Evolutionary conservation across 1,140 invertebrate genomes (phyloP).

Genomic region (Chrysomallon squamiferum): DNA sequence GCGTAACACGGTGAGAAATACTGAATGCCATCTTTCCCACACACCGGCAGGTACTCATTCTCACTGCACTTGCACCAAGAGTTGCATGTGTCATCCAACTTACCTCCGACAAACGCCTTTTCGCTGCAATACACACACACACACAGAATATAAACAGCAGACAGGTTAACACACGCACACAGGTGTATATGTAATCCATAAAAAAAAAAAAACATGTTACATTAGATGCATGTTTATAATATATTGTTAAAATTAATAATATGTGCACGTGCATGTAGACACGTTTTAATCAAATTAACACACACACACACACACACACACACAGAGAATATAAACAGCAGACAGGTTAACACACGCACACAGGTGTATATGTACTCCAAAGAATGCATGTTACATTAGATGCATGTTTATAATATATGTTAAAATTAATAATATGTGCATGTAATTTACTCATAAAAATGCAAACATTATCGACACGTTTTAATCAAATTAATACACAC

Average conservation of each 20-base stretch:
- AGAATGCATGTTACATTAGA: neutral
- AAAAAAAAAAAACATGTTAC: neutral
- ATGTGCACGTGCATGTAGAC: neutral
- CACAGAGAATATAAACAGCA: neutral
- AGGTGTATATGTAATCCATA: neutral
- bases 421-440: neutral
- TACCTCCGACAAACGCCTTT: conserved; percentile 19
- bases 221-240: neutral
- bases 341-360: neutral
- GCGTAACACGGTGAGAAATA: conserved; percentile 57
- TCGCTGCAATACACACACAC: conserved; percentile 2
- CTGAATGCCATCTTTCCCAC: conserved; percentile 45
- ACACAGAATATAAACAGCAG: neutral
- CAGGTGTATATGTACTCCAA: neutral
- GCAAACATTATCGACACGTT: neutral
- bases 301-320: neutral
- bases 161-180: neutral
- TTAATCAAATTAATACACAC: neutral
- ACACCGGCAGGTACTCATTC: conserved; percentile 48
- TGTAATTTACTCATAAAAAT: no score
- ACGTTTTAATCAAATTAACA: neutral
- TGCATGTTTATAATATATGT: neutral
- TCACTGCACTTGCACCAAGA: conserved; percentile 37
- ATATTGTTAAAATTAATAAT: neutral
- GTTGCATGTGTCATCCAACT: conserved; percentile 38